Conservation (phyloP, 2,888 invertebrate species). For the Malthinus flaveolus region DNA sequence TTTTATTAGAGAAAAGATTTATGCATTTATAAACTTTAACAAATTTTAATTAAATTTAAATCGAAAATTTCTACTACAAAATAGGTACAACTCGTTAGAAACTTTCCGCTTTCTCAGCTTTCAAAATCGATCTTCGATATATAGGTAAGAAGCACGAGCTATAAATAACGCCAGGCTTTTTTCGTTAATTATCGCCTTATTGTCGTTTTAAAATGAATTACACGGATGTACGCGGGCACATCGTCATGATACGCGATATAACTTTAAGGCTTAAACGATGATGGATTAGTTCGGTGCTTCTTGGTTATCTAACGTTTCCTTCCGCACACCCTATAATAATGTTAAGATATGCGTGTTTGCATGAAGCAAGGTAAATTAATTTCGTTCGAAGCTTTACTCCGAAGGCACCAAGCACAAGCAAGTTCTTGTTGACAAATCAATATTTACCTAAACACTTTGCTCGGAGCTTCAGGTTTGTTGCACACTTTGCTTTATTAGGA, state of each 20-base stretch:
- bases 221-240: conserved; percentile 9
- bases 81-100: conserved; percentile 4
- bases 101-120: background rate
- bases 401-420: conserved; percentile 8
- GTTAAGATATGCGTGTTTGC: conserved; percentile 19
- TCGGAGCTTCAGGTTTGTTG: conserved; percentile 5
- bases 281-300: conserved; percentile 18
- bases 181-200: conserved; percentile 8
- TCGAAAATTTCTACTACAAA: background rate
- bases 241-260: conserved; percentile 7
- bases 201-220: conserved; percentile 9
- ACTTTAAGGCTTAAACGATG: conserved; percentile 10
- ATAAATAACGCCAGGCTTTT: conserved; percentile 7
- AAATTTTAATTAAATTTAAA: conserved; percentile 14
- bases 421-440: conserved; percentile 10
- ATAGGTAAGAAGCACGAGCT: background rate
- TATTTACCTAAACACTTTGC: conserved; percentile 11
- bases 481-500: background rate
- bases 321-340: conserved; percentile 11
- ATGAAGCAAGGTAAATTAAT: conserved; percentile 18
- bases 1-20: conserved; percentile 14
- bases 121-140: background rate
- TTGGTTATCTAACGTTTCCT: conserved; percentile 13
- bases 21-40: conserved; percentile 17
- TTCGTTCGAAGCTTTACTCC: conserved; percentile 7